These are phyloP conservation scores for Bombyx huttoni DNA, from an alignment of 2,888 invertebrate species.

Conservation along the genomic window DNA sequence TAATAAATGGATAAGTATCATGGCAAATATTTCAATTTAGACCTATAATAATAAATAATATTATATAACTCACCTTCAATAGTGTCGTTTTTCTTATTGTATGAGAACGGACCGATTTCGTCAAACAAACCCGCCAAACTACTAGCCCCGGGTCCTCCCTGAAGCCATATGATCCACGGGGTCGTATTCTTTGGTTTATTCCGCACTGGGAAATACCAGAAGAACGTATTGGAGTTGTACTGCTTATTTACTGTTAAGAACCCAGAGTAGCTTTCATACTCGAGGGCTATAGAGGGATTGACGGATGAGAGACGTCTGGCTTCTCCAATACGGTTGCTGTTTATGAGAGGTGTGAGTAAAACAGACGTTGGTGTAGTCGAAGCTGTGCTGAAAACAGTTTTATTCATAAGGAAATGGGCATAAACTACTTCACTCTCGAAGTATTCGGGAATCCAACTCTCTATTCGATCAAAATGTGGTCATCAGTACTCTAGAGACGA, in stretches of 20 bases:
- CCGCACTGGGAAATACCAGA: slow-evolving; percentile 85
- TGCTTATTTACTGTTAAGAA: slow-evolving; percentile 78
- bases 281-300: slow-evolving; percentile 33
- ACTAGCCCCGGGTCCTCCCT: slow-evolving; percentile 88
- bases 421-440: too few relatives aligned
- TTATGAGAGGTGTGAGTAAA: slow-evolving; percentile 37
- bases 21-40: too few relatives aligned
- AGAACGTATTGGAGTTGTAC: slow-evolving; percentile 83
- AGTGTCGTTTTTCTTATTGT: slow-evolving; percentile 9
- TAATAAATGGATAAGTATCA: too few relatives aligned
- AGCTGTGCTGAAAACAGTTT: slow-evolving; percentile 3
- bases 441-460: too few relatives aligned
- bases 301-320: slow-evolving; percentile 36
- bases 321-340: slow-evolving; percentile 24
- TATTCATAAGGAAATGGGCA: too few relatives aligned
- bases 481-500: too few relatives aligned
- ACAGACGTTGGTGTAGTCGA: slow-evolving; percentile 24
- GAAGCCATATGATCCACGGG: slow-evolving; percentile 87
- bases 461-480: too few relatives aligned
- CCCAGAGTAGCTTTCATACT: slow-evolving; percentile 59
- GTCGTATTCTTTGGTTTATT: slow-evolving; percentile 33
- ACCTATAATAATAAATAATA: too few relatives aligned
- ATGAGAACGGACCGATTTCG: slow-evolving; percentile 51
- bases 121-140: slow-evolving; percentile 59
- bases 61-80: slow-evolving; percentile 32